Evolutionary conservation across 2,113 vertebrate species (phyloP).

Genomic region (Hippocampus barbouri): DNA sequence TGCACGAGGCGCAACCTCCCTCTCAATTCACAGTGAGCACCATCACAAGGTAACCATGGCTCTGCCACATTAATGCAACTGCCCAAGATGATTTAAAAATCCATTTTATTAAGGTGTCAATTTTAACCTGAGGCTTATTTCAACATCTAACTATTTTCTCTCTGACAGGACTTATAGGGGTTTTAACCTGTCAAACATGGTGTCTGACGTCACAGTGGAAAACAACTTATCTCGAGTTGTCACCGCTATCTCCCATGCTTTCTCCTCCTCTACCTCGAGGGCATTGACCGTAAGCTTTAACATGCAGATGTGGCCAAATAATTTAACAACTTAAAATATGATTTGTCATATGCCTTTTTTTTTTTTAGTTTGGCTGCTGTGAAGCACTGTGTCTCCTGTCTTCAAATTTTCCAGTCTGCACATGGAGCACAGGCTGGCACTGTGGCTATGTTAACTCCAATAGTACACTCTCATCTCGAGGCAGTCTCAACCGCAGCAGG

Average conservation of each 20-base stretch:
- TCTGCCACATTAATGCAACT: neutral
- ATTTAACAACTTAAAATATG: neutral
- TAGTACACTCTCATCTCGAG: constrained; percentile 39
- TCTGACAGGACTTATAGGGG: constrained; percentile 86
- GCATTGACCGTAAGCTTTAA: constrained; percentile 81
- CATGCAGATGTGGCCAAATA: neutral
- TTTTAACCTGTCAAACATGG: constrained; percentile 78
- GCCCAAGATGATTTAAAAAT: neutral
- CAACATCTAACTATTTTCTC: neutral
- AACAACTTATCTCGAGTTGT: constrained; percentile 93
- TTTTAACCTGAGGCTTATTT: neutral
- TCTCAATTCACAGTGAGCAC: constrained; percentile 93
- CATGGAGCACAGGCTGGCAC: constrained; percentile 92
- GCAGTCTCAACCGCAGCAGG: constrained; percentile 50
- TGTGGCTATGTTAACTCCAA: constrained; percentile 81
- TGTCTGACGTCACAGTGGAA: constrained; percentile 87
- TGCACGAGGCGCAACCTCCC: constrained; percentile 91
- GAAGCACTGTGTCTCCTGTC: constrained; percentile 91
- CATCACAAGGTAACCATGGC: constrained; percentile 81
- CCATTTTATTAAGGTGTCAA: neutral
- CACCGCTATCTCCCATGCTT: constrained; percentile 81
- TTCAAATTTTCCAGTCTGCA: constrained; percentile 82
- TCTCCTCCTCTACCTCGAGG: constrained; percentile 86
- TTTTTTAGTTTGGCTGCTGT: constrained; percentile 89
- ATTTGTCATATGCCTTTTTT: neutral